Base-by-base conservation (phyloP, 2,797 vertebrate species). In the Melanotaenia maccullochi region DNA sequence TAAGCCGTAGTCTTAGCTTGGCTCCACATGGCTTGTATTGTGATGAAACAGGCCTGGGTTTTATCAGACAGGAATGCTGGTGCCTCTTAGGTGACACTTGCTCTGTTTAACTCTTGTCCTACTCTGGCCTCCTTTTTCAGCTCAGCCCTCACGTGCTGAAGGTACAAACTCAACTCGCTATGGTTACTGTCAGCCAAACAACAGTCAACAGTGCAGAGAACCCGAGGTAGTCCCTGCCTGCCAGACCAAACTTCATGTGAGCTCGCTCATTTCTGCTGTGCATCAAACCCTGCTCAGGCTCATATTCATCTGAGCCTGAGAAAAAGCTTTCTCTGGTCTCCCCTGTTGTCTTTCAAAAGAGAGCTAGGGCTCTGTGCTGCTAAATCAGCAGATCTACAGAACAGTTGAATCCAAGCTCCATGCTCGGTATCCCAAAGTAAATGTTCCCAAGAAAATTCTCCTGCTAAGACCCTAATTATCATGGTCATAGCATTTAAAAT, bases 171-270 rank as follows among this genome's bases (percentile, higher is more conserved):
- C 60, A n/a, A 12, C 83, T 90, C 71, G 25, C 89, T 67, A 92
- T 93, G 90, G 93, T 81, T 85, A 94, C 90, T 54, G 81, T 66
- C 75, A 73, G 82, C 78, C 88, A 91, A 94, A 94, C 89, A 94
- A 61, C 75, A 79, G 80, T 91, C 89, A 93, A 92, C 91, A 92
- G 67, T 30, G 62, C 70, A 60, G 72, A 12, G 60, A 71, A 59
- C 32, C 69, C 38, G 47, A 79, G 54, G 57, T 56, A 49, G 77
- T 66, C 28, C 7, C 18, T 1, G 70, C 69, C 87, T 77, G 76
- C 75, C 84, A 79, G 79, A 80, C 62, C 80, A 68, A 78, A 76
- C 84, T 85, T 58, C 60, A 84, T 71, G 65, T 55, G 81, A 77
- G 66, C 65, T 8, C 1, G 7, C 51, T 84, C 22, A 49, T 80